Evolutionary conservation across 2,797 vertebrate genomes (phyloP).

Genomic region (Enteromius argenteus): DNA sequence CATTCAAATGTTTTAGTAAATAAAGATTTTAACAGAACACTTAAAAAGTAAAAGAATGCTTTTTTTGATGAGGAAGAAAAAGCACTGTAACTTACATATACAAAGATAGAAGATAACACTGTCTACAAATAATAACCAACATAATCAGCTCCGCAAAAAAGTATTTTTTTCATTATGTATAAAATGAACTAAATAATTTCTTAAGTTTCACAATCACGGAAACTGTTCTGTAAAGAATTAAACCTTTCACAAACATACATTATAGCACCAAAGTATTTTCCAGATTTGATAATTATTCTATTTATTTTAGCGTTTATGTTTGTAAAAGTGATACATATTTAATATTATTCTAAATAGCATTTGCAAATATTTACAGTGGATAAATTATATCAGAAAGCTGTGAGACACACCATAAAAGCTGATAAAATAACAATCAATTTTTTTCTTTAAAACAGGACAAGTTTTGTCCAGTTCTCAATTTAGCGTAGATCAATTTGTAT

Average conservation of each 20-base stretch:
- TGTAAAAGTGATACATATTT: not conserved
- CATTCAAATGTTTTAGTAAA: not conserved
- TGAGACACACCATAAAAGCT: not conserved
- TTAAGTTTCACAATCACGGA: not conserved
- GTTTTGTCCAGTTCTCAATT: not conserved
- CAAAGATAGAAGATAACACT: not conserved
- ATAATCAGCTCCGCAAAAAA: not conserved
- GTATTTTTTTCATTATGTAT: not conserved
- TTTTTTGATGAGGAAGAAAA: not conserved
- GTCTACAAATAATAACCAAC: not conserved
- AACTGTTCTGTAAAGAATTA: not conserved
- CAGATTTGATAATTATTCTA: not conserved
- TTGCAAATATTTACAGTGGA: not conserved
- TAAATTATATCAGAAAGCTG: not conserved
- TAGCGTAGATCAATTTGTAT: not conserved
- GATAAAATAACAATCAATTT: not conserved
- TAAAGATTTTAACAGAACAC: not conserved
- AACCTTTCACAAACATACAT: not conserved
- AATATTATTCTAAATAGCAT: not conserved
- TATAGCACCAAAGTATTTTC: not conserved
- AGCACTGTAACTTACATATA: not conserved
- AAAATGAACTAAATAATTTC: not conserved
- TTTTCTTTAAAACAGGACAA: not conserved
- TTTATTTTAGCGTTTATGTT: not conserved
- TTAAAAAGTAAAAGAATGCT: not conserved